Evolutionary conservation across 2,888 invertebrate genomes (phyloP).

Genomic region (Kryphioiulus occultus): DNA sequence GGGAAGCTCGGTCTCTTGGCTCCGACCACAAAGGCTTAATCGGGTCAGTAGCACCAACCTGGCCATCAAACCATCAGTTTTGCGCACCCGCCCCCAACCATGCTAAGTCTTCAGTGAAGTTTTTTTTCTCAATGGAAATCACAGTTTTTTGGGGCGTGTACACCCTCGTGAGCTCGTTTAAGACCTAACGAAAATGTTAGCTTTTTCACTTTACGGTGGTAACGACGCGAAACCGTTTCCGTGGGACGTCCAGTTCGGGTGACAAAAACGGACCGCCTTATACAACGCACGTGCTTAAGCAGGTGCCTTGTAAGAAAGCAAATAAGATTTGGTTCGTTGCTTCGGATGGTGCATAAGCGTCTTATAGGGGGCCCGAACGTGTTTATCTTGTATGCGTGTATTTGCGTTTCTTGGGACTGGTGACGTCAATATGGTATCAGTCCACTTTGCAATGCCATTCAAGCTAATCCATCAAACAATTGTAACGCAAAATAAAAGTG

Average conservation of each 20-base stretch:
- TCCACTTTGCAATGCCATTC: no score
- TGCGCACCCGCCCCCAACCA: background rate
- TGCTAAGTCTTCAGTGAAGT: background rate
- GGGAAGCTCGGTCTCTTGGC: background rate
- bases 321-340: background rate
- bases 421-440: background rate
- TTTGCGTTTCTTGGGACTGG: background rate
- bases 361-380: background rate
- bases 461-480: no score
- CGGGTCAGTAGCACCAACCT: conserved; percentile 10
- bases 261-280: background rate
- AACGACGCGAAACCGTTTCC: conserved; percentile 30
- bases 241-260: conserved; percentile 30
- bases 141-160: background rate
- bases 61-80: conserved; percentile 24
- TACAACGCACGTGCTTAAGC: conserved; percentile 14
- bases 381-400: background rate
- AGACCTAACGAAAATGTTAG: conserved; percentile 16
- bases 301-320: background rate
- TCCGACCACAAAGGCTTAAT: conserved; percentile 13
- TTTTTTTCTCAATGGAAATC: background rate
- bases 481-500: no score
- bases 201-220: conserved; percentile 23
- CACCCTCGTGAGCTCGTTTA: background rate
- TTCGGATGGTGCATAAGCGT: background rate